Evolutionary conservation across 2,797 vertebrate species (phyloP).

Genomic region (Acestrorhynchus altus): DNA sequence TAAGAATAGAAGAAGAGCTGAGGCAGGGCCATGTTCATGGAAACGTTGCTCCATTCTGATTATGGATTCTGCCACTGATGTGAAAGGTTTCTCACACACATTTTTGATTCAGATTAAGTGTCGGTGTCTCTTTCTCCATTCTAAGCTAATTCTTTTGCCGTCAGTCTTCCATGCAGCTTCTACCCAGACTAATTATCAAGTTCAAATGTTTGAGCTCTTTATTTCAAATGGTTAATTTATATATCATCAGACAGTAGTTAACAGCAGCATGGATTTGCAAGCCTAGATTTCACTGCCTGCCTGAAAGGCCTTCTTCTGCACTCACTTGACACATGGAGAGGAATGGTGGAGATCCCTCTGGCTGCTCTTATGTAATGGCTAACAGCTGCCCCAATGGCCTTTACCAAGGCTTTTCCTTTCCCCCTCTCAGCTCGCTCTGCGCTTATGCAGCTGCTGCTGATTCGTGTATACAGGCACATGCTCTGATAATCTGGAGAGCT

Average conservation of each 20-base stretch:
- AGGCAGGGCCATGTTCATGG: not conserved
- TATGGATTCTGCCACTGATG: slow-evolving; percentile 21
- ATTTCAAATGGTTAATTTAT: not conserved
- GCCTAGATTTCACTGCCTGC: not conserved
- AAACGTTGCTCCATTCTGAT: slow-evolving; percentile 20
- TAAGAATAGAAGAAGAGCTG: slow-evolving; percentile 47
- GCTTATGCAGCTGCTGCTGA: not conserved
- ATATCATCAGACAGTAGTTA: too few relatives aligned
- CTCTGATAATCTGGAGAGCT: slow-evolving; percentile 63
- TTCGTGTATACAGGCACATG: slow-evolving; percentile 48
- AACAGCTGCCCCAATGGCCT: slow-evolving; percentile 38
- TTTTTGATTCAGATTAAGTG: not conserved
- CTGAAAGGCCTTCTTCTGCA: not conserved
- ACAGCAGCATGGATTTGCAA: not conserved
- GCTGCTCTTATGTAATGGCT: slow-evolving; percentile 42
- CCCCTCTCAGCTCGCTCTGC: not conserved
- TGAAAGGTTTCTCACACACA: not conserved
- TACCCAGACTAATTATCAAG: not conserved
- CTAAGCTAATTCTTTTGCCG: slow-evolving; percentile 1
- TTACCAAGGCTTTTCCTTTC: slow-evolving; percentile 33
- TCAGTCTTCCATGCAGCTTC: not conserved
- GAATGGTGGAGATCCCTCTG: slow-evolving; percentile 22
- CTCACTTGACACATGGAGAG: slow-evolving; percentile 41
- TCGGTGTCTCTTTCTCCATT: not conserved
- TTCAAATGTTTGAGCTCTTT: not conserved